Base-by-base conservation (phyloP, 2,888 invertebrate genomes). In the Orchestes rusci region DNA sequence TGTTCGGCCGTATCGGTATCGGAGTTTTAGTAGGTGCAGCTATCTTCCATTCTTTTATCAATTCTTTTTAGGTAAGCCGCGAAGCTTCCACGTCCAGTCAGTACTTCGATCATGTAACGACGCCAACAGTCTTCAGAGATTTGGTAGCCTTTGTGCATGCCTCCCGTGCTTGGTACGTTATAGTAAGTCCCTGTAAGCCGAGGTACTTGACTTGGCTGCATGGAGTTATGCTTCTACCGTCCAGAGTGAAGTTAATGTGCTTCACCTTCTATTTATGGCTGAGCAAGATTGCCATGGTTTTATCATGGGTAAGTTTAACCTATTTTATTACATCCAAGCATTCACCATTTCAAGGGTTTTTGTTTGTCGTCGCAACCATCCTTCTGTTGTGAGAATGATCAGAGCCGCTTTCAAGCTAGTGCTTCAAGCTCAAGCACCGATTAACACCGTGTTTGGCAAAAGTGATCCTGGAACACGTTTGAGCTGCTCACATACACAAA, bases 201-300 rank as follows among this genome's bases (percentile, higher is more conserved):
- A 53, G 40, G 27, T 53, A 50, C n/a, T 40, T 12, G 5, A 3
- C 5, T 3, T 7, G n/a, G 7, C 7, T 36, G 2, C 10, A 28
- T 4, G 48, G 45, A 2, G 5, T 12, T 1, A 37, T 28, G 3
- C 10, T 1, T 3, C n/a, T 10, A 2, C 16, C 27, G 8, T 23
- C n/a, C 7, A 39, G 3, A 2, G 13, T 17, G 16, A 48, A 39
- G 3, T 8, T 10, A 2, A 40, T 27, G 5, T 32, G 7, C 2
- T 5, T 12, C 5, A 8, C 19, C 17, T 23, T 37, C 10, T 19
- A 31, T 5, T 16, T 16, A 8, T 16, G 4, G n/a, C 12, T 32
- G 2, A 38, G 10, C 17, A 31, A 5, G 7, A 49, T n/a, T 2
- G 19, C 31, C 12, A 27, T 29, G 2, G 45, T 38, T 23, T 49